Base-by-base conservation (phyloP, 2,888 invertebrate genomes). In the Metacarcinus magister region DNA sequence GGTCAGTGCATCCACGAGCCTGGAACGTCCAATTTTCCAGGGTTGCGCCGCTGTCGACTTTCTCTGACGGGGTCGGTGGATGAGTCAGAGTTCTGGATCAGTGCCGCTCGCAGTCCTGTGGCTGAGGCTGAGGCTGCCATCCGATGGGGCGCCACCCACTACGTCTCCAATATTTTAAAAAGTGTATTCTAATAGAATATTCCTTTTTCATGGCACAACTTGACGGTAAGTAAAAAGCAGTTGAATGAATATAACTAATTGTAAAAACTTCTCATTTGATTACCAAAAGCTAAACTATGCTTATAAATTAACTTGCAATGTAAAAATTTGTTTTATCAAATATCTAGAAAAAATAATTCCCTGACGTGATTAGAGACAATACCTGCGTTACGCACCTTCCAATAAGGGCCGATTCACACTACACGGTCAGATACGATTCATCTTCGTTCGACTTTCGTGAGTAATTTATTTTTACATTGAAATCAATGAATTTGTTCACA, bases 1-100 rank as follows among this genome's bases (percentile, higher is more conserved):
- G 95, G 93, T 89, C 95, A 95, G 90, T 48, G 95, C 44, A 39
- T n/a, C 82, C 95, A 89, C 23, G 89, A 60, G 90, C 43, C 95
- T 91, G 95, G 91, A 91, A 96, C 96, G 94, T 94, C 96, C 96
- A 96, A 96, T 96, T 96, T 96, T 96, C 96, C 96, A 96, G 96
- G 82, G 94, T 91, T 92, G 94, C 94, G 87, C 89, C 60, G 96
- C 96, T 96, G 96, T 96, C 96, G 54, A 93, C 92, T 94, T 94
- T 96, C 96, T 94, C 82, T 96, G 96, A 87, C 96, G 92, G 54
- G 92, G 96, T 48, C 43, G 19, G 54, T 54, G 54, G 95, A 95
- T 39, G 87, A 39, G 67, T 87, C 94, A 54, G 94, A 54, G 94
- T 94, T 94, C 94, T 89, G 94, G 87, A 94, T 48, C 87, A 94